phyloP scores from a whole-genome alignment of 2,888 invertebrate species.

The Lasioglossum zephyrum region DNA sequence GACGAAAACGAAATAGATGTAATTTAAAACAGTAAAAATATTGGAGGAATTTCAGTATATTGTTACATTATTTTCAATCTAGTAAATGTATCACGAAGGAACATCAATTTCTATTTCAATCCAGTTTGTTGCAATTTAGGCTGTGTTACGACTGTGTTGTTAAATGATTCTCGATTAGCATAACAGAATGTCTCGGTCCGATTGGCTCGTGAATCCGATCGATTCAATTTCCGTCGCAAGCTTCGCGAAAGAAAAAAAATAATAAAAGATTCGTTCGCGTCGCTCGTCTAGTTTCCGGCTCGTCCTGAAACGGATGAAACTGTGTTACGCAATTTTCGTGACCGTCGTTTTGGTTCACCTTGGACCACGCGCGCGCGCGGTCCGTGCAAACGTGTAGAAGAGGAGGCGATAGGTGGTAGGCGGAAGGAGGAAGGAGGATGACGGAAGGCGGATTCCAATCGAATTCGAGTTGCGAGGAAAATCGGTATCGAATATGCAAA shows the following conservation, averaged over 20 bases:
- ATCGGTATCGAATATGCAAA: constrained; percentile 66
- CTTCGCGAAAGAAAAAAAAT: not conserved
- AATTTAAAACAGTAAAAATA: no score
- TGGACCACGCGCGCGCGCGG: constrained; percentile 1
- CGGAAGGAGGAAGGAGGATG: no score
- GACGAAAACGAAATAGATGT: no score
- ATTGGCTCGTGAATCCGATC: constrained; percentile 20
- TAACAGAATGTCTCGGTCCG: not conserved
- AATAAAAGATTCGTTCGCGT: constrained; percentile 12
- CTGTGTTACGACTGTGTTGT: no score
- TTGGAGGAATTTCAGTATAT: no score
- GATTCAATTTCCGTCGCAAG: constrained; percentile 39
- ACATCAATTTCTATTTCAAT: no score
- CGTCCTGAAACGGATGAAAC: constrained; percentile 9
- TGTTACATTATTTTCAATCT: no score
- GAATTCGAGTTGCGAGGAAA: constrained; percentile 41
- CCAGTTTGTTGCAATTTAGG: no score
- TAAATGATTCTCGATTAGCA: constrained; percentile 22
- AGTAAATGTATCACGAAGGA: no score
- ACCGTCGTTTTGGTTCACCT: constrained; percentile 26
- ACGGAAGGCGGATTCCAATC: not conserved
- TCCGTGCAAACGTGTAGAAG: not conserved
- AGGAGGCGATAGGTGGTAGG: not conserved
- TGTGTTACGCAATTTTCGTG: constrained; percentile 48
- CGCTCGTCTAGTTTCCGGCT: constrained; percentile 41